Conservation (phyloP, 2,888 invertebrate species). For the Atrina japonica region DNA sequence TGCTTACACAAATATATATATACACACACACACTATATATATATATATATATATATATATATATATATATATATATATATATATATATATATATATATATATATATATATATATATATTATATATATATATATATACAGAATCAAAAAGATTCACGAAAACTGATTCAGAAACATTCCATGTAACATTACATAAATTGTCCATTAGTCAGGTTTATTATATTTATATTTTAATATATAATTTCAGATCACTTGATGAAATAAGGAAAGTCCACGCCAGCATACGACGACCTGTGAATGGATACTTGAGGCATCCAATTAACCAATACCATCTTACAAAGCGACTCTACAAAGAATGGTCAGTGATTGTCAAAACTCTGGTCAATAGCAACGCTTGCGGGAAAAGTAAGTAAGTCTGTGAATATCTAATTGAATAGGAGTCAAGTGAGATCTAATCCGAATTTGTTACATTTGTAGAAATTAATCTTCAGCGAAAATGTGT, state of each 20-base stretch:
- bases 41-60: too few species aligned
- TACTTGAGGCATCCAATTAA: constrained; percentile 68
- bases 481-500: too few species aligned
- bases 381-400: constrained; percentile 59
- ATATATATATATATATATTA: too few species aligned
- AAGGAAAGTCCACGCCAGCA: constrained; percentile 56
- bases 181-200: neutral
- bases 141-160: too few species aligned
- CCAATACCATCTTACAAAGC: constrained; percentile 60
- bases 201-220: neutral
- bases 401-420: constrained; percentile 58
- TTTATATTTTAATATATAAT: constrained; percentile 16
- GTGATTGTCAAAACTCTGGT: constrained; percentile 48
- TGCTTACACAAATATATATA: too few species aligned
- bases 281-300: constrained; percentile 27
- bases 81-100: too few species aligned
- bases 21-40: too few species aligned
- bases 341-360: constrained; percentile 59
- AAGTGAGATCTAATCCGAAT: too few species aligned
- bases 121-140: too few species aligned
- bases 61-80: too few species aligned
- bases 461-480: too few species aligned
- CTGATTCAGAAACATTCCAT: too few species aligned
- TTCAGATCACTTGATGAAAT: constrained; percentile 55
- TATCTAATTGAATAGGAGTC: neutral